phyloP scores from a whole-genome alignment of 2,113 vertebrate species.

The Thalassarche chlororhynchos region DNA sequence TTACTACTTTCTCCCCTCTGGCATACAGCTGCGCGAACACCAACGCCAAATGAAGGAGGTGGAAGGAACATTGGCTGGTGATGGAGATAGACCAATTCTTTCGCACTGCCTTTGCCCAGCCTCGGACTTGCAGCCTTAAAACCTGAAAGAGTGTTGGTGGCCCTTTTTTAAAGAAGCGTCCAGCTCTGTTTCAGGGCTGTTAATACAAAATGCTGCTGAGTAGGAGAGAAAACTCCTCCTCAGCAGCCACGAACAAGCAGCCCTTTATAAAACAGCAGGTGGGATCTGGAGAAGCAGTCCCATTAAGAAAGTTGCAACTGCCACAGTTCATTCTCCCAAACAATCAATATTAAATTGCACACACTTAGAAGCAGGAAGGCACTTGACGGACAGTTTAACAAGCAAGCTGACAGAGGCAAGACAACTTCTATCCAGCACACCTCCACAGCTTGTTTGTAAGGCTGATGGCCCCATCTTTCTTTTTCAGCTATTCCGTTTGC shows the following conservation, averaged over 20 bases:
- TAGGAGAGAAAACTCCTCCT: neutral
- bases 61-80: neutral
- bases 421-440: neutral
- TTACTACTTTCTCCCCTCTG: neutral
- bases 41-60: neutral
- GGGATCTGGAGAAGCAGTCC: neutral
- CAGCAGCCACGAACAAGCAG: neutral
- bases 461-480: neutral
- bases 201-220: neutral
- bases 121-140: neutral
- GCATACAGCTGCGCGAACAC: neutral
- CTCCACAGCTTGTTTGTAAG: neutral
- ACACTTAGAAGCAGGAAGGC: neutral
- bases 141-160: neutral
- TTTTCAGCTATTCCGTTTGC: neutral
- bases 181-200: neutral
- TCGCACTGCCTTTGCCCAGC: neutral
- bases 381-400: neutral
- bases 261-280: neutral
- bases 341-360: neutral
- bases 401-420: neutral
- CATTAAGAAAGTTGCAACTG: neutral
- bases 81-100: neutral
- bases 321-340: neutral
- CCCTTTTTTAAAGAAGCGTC: neutral